Conservation (phyloP, 2,888 invertebrate species). For the Drosophila anomalipes region DNA sequence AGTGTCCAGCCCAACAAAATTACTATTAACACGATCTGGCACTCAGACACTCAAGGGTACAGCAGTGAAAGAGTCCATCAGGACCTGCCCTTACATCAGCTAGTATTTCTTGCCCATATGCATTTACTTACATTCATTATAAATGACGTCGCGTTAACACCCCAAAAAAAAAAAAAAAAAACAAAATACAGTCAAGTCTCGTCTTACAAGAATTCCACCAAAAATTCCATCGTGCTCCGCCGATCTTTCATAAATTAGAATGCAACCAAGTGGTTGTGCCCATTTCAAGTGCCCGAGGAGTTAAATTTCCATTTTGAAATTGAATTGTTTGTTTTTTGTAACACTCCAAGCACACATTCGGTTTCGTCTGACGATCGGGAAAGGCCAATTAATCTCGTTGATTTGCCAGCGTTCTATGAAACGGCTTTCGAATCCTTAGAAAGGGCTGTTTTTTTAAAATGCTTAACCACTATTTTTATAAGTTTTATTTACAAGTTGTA, state of each 20-base stretch:
- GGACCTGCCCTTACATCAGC: not conserved
- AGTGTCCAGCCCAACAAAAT: constrained; percentile 31
- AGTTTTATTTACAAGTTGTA: not conserved
- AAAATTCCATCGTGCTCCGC: constrained; percentile 42
- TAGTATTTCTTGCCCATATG: constrained; percentile 15
- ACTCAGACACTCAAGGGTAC: constrained; percentile 39
- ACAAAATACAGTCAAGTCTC: constrained; percentile 53
- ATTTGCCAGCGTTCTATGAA: not conserved
- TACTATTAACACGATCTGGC: constrained; percentile 46
- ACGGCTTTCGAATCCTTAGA: not conserved
- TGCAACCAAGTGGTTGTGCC: constrained; percentile 39
- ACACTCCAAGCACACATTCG: constrained; percentile 46
- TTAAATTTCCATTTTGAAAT: constrained; percentile 50
- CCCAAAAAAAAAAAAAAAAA: constrained; percentile 44
- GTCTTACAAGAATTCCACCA: constrained; percentile 77
- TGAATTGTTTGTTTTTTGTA: constrained; percentile 65
- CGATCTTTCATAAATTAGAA: constrained; percentile 75
- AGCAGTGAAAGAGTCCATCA: not conserved
- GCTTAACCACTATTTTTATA: not conserved
- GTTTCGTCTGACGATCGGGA: constrained; percentile 45
- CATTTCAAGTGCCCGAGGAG: constrained; percentile 41
- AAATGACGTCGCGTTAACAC: constrained; percentile 83
- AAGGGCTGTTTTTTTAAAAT: not conserved
- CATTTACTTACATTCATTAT: constrained; percentile 53
- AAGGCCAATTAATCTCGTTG: constrained; percentile 47